Percentiles rank a stretch among this genome's conserved stretches.
Conservation (phyloP, 2,888 invertebrate genomes). For the Agelastica alni region DNA sequence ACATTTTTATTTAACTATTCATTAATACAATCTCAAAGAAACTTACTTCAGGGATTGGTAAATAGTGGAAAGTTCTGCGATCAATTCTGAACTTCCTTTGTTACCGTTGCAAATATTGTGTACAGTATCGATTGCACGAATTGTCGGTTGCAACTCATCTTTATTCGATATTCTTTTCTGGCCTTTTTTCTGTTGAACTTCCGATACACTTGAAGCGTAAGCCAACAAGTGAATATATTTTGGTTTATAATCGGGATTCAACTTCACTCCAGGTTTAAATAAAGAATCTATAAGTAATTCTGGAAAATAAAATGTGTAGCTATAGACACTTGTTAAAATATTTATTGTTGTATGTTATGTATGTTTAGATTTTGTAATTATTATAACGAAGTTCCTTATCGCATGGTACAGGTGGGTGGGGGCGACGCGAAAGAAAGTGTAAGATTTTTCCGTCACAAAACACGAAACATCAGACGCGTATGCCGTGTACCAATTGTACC, state of each 20-base stretch:
- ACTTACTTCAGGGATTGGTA: slow-evolving; percentile 85
- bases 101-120: slow-evolving; percentile 88
- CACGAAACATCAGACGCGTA: no score
- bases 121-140: slow-evolving; percentile 91
- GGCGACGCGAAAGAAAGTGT: no score
- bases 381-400: no score
- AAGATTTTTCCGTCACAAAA: no score
- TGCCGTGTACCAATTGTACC: no score
- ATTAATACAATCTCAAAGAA: no score
- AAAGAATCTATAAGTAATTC: slow-evolving; percentile 88
- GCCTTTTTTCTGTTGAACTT: slow-evolving; percentile 75
- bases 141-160: slow-evolving; percentile 90
- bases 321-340: no score
- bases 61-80: slow-evolving; percentile 87
- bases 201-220: slow-evolving; percentile 93
- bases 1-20: no score
- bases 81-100: slow-evolving; percentile 90
- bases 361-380: no score
- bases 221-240: slow-evolving; percentile 95
- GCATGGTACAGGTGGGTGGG: no score
- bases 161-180: slow-evolving; percentile 70
- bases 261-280: slow-evolving; percentile 91
- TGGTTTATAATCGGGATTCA: slow-evolving; percentile 95
- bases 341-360: no score
- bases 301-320: slow-evolving; percentile 26